These are phyloP conservation scores for Neoascia interrupta DNA, from an alignment of 2,888 invertebrate genomes.

Conservation along the genomic window DNA sequence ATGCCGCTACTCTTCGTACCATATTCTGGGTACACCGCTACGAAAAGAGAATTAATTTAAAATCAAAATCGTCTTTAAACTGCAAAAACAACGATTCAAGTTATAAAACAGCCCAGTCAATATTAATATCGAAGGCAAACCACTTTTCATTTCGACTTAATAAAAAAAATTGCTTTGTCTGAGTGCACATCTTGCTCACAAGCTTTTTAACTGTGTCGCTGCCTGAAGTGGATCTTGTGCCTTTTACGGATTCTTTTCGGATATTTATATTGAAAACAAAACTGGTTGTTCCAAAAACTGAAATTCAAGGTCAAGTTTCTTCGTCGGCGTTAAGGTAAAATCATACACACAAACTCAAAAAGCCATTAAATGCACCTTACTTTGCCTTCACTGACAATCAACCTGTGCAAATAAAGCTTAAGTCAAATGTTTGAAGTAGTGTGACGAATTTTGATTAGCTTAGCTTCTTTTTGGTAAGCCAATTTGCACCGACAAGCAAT, in stretches of 20 bases:
- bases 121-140: conserved; percentile 46
- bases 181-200: conserved; percentile 16
- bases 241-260: not conserved
- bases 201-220: conserved; percentile 23
- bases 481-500: conserved; percentile 10
- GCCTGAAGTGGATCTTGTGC: not conserved
- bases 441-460: conserved; percentile 47
- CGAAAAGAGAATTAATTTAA: too few relatives aligned
- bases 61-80: too few relatives aligned
- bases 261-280: conserved; percentile 30
- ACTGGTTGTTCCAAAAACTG: conserved; percentile 41
- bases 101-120: conserved; percentile 14
- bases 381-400: conserved; percentile 17
- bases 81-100: too few relatives aligned
- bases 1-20: too few relatives aligned
- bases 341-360: conserved; percentile 17
- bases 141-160: conserved; percentile 46
- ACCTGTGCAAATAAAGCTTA: conserved; percentile 26
- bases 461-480: not conserved
- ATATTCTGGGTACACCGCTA: too few relatives aligned
- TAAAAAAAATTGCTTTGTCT: conserved; percentile 18
- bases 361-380: conserved; percentile 48
- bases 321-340: conserved; percentile 36
- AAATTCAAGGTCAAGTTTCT: conserved; percentile 41
- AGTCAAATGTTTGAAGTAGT: conserved; percentile 18